Evolutionary conservation across 2,113 vertebrate species (phyloP), one percentile per base, ranked within the genome.

Genomic region (Catharus bicknelli): DNA sequence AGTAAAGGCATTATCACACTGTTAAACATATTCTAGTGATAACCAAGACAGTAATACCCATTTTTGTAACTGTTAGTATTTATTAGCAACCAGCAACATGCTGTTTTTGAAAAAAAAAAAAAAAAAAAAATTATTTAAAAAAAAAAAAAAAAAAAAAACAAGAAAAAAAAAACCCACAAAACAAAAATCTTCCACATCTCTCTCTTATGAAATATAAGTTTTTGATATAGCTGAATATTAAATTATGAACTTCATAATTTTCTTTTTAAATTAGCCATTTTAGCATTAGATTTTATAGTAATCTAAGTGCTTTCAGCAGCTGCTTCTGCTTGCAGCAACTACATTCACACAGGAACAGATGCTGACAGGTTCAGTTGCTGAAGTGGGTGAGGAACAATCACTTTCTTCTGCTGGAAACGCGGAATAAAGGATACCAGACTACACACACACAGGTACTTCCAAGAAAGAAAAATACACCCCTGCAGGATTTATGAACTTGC

Each of bases 401-500:
- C 26, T 21, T 20, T 63, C 63, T 66, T 53, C 76, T 73, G 50
- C 62, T 26, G 36, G 34, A 86, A 76, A 64, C 36, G 43, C 32
- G 63, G 43, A 80, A 80, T n/a, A 66, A 82, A 59, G 14, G 23
- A 68, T 19, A 78, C 1, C 19, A 19, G 55, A 25, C 77, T 91
- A 78, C 19, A n/a, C 17, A 55, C 26, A 30, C 42, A 76, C 0
- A 2, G n/a, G 12, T 61, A 51, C 58, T 91, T 88, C 67, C 83
- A 95, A 92, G 92, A 94, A 95, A 87, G 42, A 72, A 76, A 89
- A 94, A 96, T 34, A 86, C 83, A 95, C 22, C 16, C 42, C 54
- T 82, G 88, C 20, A 79, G 59, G 80, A 95, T 89, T 94, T 85
- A 94, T 87, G 74, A 85, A 88, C 63, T 40, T 81, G 63, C 16